Evolutionary conservation across 2,113 vertebrate species (phyloP), one percentile per base, ranked within the genome.

Genomic region (Cacatua alba): DNA sequence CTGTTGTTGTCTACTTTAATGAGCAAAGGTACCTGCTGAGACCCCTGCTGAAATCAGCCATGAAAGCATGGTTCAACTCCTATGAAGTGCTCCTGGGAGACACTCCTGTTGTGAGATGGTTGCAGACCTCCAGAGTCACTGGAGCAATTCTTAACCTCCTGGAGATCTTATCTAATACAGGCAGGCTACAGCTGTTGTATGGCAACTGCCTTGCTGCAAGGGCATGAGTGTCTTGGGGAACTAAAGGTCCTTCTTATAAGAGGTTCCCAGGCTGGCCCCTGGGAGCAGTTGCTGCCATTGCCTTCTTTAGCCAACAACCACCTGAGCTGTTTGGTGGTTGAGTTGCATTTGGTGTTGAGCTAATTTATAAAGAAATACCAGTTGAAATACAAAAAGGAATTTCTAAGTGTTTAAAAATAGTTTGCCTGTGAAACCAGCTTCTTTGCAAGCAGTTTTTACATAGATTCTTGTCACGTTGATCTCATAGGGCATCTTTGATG

Each of bases 51-150:
- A 81, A 92, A 83, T 68, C 79, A 77, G 39, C 2, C 4, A 26
- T 57, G 62, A 77, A 80, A 80, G 49, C 3, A 0, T 11, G 46
- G 60, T 14, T 96, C 31, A 55, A 5, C 1, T 41, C 41, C 11
- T 2, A 0, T 20, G 15, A 37, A 46, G 55, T 9, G 31, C 49
- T 92, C 37, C 79, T 65, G 35, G 62, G 62, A 72, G 35, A 72
- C 82, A n/a, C 26, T 46, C 46, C 41, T 64, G 41, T 67, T 0
- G 0, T 3, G 35, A 68, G 35, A 13, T 43, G 0, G 2, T 43
- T 70, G 72, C 43, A 74, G 63, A n/a, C 2, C 1, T 90, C 63
- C 37, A 51, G 76, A 77, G 15, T 51, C 23, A 44, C 5, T 46
- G 39, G 43, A 71, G 83, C 33, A 10, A 6, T 35, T 35, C 53